Percentiles rank a stretch among this genome's conserved stretches.
Conservation (phyloP, 2,113 vertebrate species). For the Riparia riparia region DNA sequence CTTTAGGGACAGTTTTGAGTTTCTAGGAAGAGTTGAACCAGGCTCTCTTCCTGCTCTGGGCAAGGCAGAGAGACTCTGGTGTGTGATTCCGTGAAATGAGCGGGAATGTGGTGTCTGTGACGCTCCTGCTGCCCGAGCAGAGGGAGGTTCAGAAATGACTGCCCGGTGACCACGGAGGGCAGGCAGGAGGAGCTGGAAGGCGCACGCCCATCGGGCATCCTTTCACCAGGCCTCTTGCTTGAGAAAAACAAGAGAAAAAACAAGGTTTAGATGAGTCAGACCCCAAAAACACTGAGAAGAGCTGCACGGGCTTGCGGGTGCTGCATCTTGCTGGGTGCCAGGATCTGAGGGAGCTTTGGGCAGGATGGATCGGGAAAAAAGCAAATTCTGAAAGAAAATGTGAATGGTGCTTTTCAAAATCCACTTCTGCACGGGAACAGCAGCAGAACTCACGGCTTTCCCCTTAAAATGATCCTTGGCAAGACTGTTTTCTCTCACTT, state of each 20-base stretch:
- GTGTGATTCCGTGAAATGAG: neutral
- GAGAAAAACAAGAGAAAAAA: neutral
- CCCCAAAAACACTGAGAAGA: neutral
- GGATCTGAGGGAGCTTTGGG: neutral
- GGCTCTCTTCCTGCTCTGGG: neutral
- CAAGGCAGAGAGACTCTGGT: neutral
- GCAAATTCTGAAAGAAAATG: neutral
- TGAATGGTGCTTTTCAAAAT: neutral
- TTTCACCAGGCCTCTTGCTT: neutral
- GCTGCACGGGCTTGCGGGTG: neutral
- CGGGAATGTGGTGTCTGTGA: neutral
- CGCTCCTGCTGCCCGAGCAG: rapidly evolving
- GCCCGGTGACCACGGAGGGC: neutral
- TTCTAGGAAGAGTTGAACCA: neutral
- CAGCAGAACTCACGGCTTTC: neutral
- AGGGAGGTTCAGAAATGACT: neutral
- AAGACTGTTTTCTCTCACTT: neutral
- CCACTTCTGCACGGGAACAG: neutral
- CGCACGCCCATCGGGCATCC: rapidly evolving
- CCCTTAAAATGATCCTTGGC: neutral
- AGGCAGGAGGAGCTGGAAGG: neutral
- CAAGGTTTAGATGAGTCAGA: neutral
- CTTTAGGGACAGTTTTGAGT: rapidly evolving
- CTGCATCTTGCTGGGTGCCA: neutral
- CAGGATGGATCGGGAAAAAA: neutral